Evolutionary conservation across 2,888 invertebrate species (phyloP).

Genomic region (Campoplex nolae): DNA sequence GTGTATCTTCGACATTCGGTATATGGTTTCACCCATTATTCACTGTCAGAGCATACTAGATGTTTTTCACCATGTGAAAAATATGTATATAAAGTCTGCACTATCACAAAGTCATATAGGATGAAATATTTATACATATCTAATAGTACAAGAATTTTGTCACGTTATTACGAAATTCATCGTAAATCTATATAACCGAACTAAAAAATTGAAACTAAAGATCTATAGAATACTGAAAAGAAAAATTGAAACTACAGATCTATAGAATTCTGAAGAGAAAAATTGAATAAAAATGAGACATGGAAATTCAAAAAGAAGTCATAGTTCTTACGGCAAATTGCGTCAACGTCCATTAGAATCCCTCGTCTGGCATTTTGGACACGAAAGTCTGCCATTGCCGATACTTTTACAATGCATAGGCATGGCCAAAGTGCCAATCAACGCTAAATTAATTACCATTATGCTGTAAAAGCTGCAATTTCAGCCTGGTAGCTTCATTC

Average conservation of each 20-base stretch:
- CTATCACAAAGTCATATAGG: too few relatives aligned
- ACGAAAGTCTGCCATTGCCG: neutral
- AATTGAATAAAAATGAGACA: neutral
- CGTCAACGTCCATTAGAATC: conserved; percentile 27
- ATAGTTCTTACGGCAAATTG: neutral
- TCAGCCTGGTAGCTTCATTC: conserved; percentile 12
- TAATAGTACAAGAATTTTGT: too few relatives aligned
- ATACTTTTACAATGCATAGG: neutral
- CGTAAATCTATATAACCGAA: too few relatives aligned
- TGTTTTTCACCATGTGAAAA: too few relatives aligned
- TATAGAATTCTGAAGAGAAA: neutral
- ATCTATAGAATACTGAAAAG: neutral
- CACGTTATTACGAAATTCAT: neutral
- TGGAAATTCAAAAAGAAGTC: too few relatives aligned
- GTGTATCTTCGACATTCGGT: too few relatives aligned
- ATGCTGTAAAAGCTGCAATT: neutral
- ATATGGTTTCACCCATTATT: too few relatives aligned
- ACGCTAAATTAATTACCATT: neutral
- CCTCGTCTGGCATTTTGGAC: too few relatives aligned
- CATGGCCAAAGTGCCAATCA: neutral
- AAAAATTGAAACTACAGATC: neutral
- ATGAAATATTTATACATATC: too few relatives aligned
- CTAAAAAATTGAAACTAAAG: too few relatives aligned
- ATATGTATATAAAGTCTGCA: too few relatives aligned
- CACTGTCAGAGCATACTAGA: too few relatives aligned